Evolutionary conservation across 2,113 vertebrate genomes (phyloP), one percentile per base, ranked within the genome.

Genomic region (Sphyrna mokarran): DNA sequence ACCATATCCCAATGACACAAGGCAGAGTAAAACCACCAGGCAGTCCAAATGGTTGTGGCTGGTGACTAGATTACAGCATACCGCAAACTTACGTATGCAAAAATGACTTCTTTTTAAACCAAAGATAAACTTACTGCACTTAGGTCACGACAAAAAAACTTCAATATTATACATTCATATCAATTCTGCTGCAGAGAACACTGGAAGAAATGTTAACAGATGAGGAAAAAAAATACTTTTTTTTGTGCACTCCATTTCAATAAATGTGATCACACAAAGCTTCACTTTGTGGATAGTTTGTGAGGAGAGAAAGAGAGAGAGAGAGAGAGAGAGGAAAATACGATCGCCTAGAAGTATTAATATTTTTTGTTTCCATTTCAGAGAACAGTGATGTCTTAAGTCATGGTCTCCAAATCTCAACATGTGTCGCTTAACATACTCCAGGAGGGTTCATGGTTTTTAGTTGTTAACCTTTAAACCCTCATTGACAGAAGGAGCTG

Each of bases 131-230:
- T 95, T 95, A 95, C 94, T 95, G 69, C 69, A 95, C 94, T 72
- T 72, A 95, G 68, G 69, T 68, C 87, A 95, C 66, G 68, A 95
- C 94, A 95, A 70, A 95, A 70, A 61, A 95, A 95, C 94, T 95
- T 95, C 94, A 95, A 95, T 95, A 95, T 95, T 95, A 72, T 95
- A 95, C 68, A 95, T 95, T 95, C 94, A 95, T 95, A 95, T 95
- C 72, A 95, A 95, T 70, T 70, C 54, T 95, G 94, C 68, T 95
- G 94, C 26, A 72, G 69, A 95, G 68, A 95, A 72, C 68, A 95
- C 66, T 95, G 93, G 93, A 72, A 95, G 94, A 95, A 95, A 95
- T 72, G 94, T 95, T 48, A 95, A 72, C 68, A 76, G 37, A 54
- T 72, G 37, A 76, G 69, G 72, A 69, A 54, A 95, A 95, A 69